Base-by-base conservation (phyloP, 2,797 vertebrate genomes). In the Tadarida brasiliensis region DNA sequence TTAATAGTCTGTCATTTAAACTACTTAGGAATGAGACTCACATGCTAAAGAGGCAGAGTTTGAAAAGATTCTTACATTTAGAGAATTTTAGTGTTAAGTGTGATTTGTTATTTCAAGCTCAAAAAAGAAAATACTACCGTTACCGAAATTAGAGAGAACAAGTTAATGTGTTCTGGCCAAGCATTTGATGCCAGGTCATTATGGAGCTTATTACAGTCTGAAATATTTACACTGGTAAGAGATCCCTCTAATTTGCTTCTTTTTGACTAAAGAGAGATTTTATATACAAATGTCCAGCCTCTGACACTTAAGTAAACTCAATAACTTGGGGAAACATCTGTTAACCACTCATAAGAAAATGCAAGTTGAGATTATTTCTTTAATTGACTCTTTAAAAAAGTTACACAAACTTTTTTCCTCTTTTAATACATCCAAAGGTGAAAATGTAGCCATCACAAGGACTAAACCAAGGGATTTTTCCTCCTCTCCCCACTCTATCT, bases 221-320 rank as follows among this genome's bases (percentile, higher is more conserved):
- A 99, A 99, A 99, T 99, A 99, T 99, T 99, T 99, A 99, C 96
- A 96, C 97, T 98, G 96, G 83, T 97, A 96, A 98, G 98, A 98
- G 97, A 98, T 98, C 98, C 92, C 98, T 98, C 98, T 99, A 99
- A 99, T 99, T 98, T 98, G 98, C 98, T 98, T 98, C 98, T 98
- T 98, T 98, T 98, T 98, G 96, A 98, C 98, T 98, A 99, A 98
- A 97, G 98, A 97, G 97, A 92, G 95, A 91, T 96, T 98, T 96
- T 96, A 97, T 97, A 98, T 86, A 98, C 98, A 98, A 98, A 98
- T 93, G 96, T 97, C 96, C 97, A 94, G 67, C 97, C 95, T 98
- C 97, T 98, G 98, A 98, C 98, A 98, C 97, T 98, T 97, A 98
- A 98, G 98, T 98, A 98, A 98, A 98, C 98, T 98, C 97, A 96